Evolutionary conservation across 2,113 vertebrate species (phyloP), one percentile per base, ranked within the genome.

Genomic region (Chlamydotis undulata): DNA sequence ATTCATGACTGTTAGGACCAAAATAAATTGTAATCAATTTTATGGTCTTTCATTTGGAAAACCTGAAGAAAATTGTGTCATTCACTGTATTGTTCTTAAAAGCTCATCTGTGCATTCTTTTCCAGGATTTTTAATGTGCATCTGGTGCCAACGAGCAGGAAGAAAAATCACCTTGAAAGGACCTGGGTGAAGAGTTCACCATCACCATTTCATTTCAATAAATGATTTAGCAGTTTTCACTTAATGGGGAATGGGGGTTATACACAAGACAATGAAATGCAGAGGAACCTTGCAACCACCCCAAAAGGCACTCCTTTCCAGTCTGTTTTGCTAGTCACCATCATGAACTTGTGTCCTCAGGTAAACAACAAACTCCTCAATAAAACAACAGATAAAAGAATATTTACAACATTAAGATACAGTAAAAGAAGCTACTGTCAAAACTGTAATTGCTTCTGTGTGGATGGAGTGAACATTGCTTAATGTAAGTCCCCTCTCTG

Each of bases 1-100:
- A 92, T 70, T 64, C 39, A 37, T 9, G 7, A 39, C 19, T 31
- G 60, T 19, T 35, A 89, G 39, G 74, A 90, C 17, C 15, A 93
- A 83, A 95, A 89, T 26, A 81, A 90, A 94, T 35, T 35, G 52
- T 43, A 87, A 78, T 84, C 81, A 73, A 93, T 82, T 84, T 90
- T 89, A 90, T 22, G 52, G 71, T 39, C 61, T 88, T 89, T 89
- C 39, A 52, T 59, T n/a, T 16, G n/a, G 60, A 79, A 89, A 91
- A 84, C 31, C 7, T 76, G 57, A 91, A 76, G 14, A 71, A 87
- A 87, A 56, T 2, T 0, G 5, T 45, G 21, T 31, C 2, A 29
- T 75, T 80, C 67, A 49, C 71, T 45, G 35, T 61, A 39, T 73
- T 94, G 25, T 29, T 78, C 68, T 79, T 31, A 80, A 91, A 91